A percentile compares a stretch with the other conserved stretches of the same genome.
Conservation (phyloP, 1,140 invertebrate genomes). For the Trichonephila clavata region DNA sequence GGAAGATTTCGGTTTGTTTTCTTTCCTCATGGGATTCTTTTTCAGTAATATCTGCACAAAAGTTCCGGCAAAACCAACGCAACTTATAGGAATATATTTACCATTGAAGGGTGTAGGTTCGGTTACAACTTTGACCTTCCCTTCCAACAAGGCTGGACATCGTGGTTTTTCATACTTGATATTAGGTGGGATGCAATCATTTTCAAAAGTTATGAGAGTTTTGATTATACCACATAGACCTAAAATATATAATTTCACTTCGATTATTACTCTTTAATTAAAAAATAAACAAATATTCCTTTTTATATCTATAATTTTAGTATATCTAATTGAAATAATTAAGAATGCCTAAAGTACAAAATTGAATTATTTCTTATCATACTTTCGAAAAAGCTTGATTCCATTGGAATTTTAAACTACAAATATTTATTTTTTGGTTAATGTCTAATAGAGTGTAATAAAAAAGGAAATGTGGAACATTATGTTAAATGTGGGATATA, state of each 20-base stretch:
- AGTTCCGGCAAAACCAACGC: constrained; percentile 98
- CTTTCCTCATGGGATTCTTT: constrained; percentile 81
- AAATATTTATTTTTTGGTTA: too few relatives aligned
- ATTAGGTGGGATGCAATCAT: constrained; percentile 83
- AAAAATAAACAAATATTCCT: too few relatives aligned
- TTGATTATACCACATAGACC: constrained; percentile 81
- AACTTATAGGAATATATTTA: constrained; percentile 94
- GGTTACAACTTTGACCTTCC: constrained; percentile 86
- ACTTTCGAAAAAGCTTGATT: too few relatives aligned
- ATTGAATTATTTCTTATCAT: too few relatives aligned
- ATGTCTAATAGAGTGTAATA: too few relatives aligned
- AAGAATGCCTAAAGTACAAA: too few relatives aligned
- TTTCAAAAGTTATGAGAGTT: constrained; percentile 82
- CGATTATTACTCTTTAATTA: too few relatives aligned
- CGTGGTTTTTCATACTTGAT: constrained; percentile 84
- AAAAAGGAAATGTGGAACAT: too few relatives aligned
- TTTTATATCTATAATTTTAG: too few relatives aligned
- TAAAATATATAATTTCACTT: constrained; percentile 83
- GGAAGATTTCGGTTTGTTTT: background rate
- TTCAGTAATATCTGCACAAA: constrained; percentile 95
- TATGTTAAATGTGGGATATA: too few relatives aligned
- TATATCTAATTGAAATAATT: too few relatives aligned
- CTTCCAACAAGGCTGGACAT: constrained; percentile 85
- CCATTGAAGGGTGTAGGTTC: constrained; percentile 86
- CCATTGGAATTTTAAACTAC: too few relatives aligned